Evolutionary conservation across 2,113 vertebrate genomes (phyloP).

Genomic region (Isichthys henryi): DNA sequence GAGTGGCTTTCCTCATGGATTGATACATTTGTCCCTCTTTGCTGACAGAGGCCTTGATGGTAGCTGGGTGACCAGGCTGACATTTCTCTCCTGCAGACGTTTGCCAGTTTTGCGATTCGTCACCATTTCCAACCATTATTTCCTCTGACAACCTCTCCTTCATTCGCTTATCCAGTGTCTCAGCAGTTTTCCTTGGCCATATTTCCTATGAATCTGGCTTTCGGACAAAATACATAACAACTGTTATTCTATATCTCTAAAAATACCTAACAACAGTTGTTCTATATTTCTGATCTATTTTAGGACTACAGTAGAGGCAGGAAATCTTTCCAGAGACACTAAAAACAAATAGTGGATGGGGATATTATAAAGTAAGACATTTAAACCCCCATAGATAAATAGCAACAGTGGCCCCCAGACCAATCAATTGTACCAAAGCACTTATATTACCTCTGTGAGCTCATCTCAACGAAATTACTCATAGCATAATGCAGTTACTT

Average conservation of each 20-base stretch:
- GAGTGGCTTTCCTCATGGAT: not conserved
- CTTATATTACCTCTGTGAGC: not conserved
- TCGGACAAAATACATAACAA: not conserved
- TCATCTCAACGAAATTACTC: not conserved
- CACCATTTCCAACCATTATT: not conserved
- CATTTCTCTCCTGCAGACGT: not conserved
- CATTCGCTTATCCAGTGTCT: conserved; percentile 5
- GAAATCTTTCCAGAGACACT: not conserved
- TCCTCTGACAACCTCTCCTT: conserved; percentile 3
- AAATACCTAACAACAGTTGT: not conserved
- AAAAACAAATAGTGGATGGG: not conserved
- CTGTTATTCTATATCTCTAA: not conserved
- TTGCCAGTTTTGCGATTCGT: not conserved
- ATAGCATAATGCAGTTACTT: not conserved
- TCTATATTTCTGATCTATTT: conserved; percentile 1
- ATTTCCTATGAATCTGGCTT: not conserved
- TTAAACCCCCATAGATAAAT: not conserved
- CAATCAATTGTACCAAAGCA: not conserved
- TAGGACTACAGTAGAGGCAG: not conserved
- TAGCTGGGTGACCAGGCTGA: not conserved
- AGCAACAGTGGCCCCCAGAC: not conserved
- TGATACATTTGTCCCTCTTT: conserved; percentile 11
- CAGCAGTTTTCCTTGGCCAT: not conserved
- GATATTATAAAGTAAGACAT: not conserved
- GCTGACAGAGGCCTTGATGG: not conserved